Evolutionary conservation across 2,888 invertebrate species (phyloP).

Genomic region (Caenorhabditis sinica): DNA sequence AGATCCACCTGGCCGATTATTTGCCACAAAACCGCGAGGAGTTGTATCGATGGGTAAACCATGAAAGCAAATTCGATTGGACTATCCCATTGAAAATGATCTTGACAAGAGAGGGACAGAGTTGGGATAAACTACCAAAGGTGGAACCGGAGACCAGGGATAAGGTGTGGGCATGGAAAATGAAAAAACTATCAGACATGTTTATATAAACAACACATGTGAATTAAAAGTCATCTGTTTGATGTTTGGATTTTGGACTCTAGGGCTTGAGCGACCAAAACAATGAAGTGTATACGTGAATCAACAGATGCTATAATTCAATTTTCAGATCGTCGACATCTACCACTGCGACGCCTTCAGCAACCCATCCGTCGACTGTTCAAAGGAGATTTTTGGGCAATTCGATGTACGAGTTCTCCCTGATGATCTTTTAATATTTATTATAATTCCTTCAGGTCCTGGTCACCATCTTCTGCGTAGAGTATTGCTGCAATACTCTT

Average conservation of each 20-base stretch:
- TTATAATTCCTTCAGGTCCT: conserved; percentile 68
- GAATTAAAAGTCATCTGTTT: neutral
- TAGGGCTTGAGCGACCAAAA: neutral
- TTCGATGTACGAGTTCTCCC: conserved; percentile 66
- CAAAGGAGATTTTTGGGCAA: conserved; percentile 69
- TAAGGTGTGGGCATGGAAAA: conserved; percentile 75
- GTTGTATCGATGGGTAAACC: conserved; percentile 74
- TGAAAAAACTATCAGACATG: neutral
- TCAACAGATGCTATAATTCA: neutral
- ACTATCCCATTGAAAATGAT: conserved; percentile 66
- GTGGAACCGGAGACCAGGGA: conserved; percentile 72
- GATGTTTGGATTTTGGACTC: neutral
- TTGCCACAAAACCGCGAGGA: conserved; percentile 81
- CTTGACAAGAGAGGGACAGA: conserved; percentile 74
- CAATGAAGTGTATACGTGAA: too few species aligned
- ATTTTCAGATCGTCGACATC: conserved; percentile 72
- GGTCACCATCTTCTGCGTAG: conserved; percentile 82
- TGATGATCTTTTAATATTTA: neutral
- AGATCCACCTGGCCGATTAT: conserved; percentile 82
- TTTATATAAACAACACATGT: conserved; percentile 3
- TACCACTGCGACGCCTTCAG: conserved; percentile 80
- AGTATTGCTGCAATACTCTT: conserved; percentile 80
- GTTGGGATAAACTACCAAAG: conserved; percentile 62
- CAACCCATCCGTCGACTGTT: conserved; percentile 75
- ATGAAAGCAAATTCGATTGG: conserved; percentile 78